These are phyloP conservation scores for Onychomys leucogaster DNA, from an alignment of 2,797 vertebrate species.

Conservation along the genomic window DNA sequence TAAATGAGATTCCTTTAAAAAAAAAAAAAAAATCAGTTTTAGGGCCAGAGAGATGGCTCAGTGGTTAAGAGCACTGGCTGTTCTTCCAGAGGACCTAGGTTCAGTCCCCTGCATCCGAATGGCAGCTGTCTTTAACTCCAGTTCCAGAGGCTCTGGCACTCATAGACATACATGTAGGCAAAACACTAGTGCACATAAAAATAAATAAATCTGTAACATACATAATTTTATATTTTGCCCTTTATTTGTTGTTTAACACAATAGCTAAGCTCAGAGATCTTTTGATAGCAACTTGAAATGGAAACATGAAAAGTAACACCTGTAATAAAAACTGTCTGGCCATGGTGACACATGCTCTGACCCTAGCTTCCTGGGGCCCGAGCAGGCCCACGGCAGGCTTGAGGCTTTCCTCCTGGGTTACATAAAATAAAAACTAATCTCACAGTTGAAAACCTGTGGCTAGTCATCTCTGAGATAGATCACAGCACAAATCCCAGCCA, in stretches of 20 bases:
- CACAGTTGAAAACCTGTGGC: slow-evolving; percentile 19
- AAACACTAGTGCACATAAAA: too few relatives aligned
- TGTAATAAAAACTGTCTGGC: not conserved
- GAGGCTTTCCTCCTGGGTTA: not conserved
- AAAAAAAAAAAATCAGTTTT: too few relatives aligned
- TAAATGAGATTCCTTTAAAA: not conserved
- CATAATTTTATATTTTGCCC: not conserved
- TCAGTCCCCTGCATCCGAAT: too few relatives aligned
- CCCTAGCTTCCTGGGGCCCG: not conserved
- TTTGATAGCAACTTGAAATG: not conserved
- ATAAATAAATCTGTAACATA: too few relatives aligned
- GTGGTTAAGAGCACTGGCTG: too few relatives aligned
- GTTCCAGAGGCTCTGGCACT: too few relatives aligned
- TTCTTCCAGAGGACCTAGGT: too few relatives aligned
- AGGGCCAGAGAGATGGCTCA: too few relatives aligned
- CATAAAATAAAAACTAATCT: slow-evolving; percentile 62
- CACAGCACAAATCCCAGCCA: not conserved
- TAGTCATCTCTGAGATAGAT: not conserved
- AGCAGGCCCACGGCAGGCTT: not conserved
- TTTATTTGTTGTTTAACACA: slow-evolving; percentile 20
- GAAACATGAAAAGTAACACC: not conserved
- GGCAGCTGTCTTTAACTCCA: too few relatives aligned
- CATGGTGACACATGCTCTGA: not conserved
- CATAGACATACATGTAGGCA: too few relatives aligned
- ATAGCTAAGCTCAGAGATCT: slow-evolving; percentile 41